Conservation (phyloP, 1,140 invertebrate species). For the Calephelis nemesis region DNA sequence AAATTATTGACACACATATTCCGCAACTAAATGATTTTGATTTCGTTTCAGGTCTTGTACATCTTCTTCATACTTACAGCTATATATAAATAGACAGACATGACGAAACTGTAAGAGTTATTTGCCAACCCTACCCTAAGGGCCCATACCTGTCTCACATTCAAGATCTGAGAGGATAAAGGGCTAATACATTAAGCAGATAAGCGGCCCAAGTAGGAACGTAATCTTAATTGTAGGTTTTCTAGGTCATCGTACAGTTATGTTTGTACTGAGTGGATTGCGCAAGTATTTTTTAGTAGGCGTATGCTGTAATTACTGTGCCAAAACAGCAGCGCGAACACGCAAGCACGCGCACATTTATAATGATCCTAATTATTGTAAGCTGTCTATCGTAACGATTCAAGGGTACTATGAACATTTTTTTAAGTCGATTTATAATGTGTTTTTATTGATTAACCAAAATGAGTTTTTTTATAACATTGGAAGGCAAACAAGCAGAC, state of each 20-base stretch:
- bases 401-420: constrained; percentile 47
- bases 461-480: no score
- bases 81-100: no score
- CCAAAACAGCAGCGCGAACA: constrained; percentile 50
- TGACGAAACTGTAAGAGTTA: no score
- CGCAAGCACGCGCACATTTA: constrained; percentile 55
- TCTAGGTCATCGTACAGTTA: constrained; percentile 50
- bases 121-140: no score
- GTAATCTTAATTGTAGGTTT: constrained; percentile 44
- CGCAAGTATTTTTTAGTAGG: constrained; percentile 39
- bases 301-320: constrained; percentile 56
- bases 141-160: neutral
- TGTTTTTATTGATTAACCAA: no score
- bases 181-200: constrained; percentile 2
- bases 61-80: no score
- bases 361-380: constrained; percentile 55
- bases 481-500: no score
- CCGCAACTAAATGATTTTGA: no score
- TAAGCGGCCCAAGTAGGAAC: constrained; percentile 4
- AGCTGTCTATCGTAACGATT: constrained; percentile 47
- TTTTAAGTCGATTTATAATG: constrained; percentile 22
- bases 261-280: constrained; percentile 29
- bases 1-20: no score
- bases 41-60: no score
- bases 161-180: neutral